phyloP scores from a whole-genome alignment of 2,113 vertebrate species.

The Pavo muticus region DNA sequence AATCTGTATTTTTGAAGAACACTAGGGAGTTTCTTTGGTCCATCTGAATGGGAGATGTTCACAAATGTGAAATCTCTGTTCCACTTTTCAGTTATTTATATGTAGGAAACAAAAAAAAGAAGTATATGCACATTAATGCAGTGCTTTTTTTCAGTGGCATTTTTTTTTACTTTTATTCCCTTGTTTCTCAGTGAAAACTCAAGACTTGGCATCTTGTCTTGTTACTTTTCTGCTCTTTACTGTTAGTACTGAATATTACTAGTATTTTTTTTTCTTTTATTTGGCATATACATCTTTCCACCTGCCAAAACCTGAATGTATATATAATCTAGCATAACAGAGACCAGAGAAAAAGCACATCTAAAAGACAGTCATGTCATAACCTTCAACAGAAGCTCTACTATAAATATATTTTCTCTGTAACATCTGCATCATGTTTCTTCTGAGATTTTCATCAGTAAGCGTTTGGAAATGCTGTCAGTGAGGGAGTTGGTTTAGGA shows the following conservation, averaged over 20 bases:
- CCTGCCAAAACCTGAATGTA: background rate
- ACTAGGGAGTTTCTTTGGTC: rapidly evolving
- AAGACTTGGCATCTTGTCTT: background rate
- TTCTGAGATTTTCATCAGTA: background rate
- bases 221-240: background rate
- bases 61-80: background rate
- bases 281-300: background rate
- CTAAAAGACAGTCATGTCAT: background rate
- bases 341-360: background rate
- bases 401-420: background rate
- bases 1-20: background rate
- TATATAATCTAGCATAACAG: background rate
- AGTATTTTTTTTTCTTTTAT: background rate
- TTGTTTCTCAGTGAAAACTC: background rate
- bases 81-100: background rate
- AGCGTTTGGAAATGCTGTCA: background rate
- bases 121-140: rapidly evolving
- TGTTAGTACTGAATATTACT: background rate
- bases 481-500: background rate
- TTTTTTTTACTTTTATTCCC: background rate
- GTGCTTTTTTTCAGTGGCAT: background rate
- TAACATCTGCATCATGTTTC: background rate
- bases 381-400: background rate
- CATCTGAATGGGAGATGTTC: background rate
- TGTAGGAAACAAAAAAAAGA: background rate